phyloP scores from a whole-genome alignment of 2,113 vertebrate species.

The Felis catus region F.catus_Fca126_mat1.0 CM031424.1:29884501-29885000 shows the following conservation, averaged over 20 bases:
- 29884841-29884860: not conserved
- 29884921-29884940: not conserved
- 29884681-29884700: not conserved
- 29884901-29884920: not conserved
- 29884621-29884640: accelerated
- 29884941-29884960: not conserved
- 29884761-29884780: not conserved
- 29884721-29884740: not conserved
- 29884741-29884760: not conserved
- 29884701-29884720: not conserved
- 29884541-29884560: not conserved
- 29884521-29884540: not conserved
- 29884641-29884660: not conserved
- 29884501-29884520: not conserved
- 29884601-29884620: not conserved
- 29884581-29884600: not conserved
- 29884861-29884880: not conserved
- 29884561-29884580: not conserved
- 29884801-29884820: not conserved
- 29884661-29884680: too few species aligned
- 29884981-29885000: not conserved
- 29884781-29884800: not conserved
- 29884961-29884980: not conserved
- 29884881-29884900: not conserved
- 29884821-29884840: not conserved